Base-by-base conservation (phyloP, 2,888 invertebrate species). In the Capitulum mitella region DNA sequence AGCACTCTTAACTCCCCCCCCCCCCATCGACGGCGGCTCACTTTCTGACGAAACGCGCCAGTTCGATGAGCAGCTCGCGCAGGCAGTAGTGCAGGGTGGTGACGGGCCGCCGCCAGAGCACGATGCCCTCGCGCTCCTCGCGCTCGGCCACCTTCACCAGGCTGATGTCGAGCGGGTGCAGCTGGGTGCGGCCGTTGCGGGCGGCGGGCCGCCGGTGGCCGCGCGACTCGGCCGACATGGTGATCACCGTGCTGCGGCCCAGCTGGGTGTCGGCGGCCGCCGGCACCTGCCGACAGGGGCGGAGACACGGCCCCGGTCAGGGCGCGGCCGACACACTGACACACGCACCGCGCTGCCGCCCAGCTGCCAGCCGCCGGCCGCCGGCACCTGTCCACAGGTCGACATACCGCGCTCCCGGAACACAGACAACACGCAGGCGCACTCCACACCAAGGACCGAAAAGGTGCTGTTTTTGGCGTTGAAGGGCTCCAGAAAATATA, bases 41-140 rank as follows among this genome's bases (percentile, higher is more conserved):
- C 70, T 37, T 70, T 8, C 70, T 70, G 70, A 70, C 3, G 6
- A 70, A 37, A 2, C 70, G 70, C 2, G 19, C 70, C 22, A 16
- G 0, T 22, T 70, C 70, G 37, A 75, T 46, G 43, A 75, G 29
- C 75, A 92, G 87, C 88, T 96, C 95, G 84, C 90, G 89, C 83
- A 89, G 86, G 87, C 92, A 94, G 87, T 93, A 95, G 85, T 92
- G 91, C 80, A 93, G 84, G 3, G 95, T 95, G 83, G 88, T 89
- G 81, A 94, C 83, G 16, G 96, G 95, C 83, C 90, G 89, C 84
- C 91, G 90, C 94, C 94, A 94, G 82, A 96, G 86, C 81, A 95
- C 93, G 82, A 94, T 84, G 81, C 87, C 79, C 78, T 80, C 81
- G 29, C 81, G 78, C 74, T 82, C 82, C 61, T 79, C 79, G 54